These are phyloP conservation scores for Leptatherina wallacei DNA, from an alignment of 2,797 vertebrate genomes.

Conservation along the genomic window DNA sequence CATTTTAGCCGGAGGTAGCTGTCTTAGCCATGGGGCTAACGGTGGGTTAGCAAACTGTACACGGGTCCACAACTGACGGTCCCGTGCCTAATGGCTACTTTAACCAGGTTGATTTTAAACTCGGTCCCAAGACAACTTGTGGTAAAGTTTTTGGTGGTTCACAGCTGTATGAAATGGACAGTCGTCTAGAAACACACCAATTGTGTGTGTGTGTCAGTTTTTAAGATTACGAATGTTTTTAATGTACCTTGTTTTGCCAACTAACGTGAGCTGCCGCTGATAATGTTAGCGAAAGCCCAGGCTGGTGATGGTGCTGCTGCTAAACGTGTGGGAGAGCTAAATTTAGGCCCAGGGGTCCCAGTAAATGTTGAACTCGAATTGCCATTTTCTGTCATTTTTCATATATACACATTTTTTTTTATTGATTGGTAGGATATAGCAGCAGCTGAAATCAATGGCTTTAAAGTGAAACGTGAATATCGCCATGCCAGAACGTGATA, in stretches of 20 bases:
- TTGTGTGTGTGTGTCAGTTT: conserved; percentile 19
- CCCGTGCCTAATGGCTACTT: conserved; percentile 65
- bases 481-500: conserved; percentile 53
- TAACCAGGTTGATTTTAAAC: conserved; percentile 30
- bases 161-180: conserved; percentile 9
- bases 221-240: conserved; percentile 19
- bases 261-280: conserved; percentile 30
- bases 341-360: conserved; percentile 62
- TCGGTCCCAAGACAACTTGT: conserved; percentile 46
- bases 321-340: conserved; percentile 38
- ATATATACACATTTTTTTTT: neutral
- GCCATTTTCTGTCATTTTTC: conserved; percentile 52
- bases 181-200: neutral
- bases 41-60: conserved; percentile 54
- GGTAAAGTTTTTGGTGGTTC: conserved; percentile 59
- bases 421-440: conserved; percentile 63
- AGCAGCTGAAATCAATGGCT: conserved; percentile 69
- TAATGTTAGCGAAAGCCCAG: conserved; percentile 38
- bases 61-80: conserved; percentile 63
- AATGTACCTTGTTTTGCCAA: conserved; percentile 54
- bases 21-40: conserved; percentile 61
- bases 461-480: conserved; percentile 54
- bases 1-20: conserved; percentile 74
- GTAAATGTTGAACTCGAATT: conserved; percentile 65
- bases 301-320: conserved; percentile 24